Evolutionary conservation across 2,888 invertebrate genomes (phyloP), one percentile per base, ranked within the genome.

Genomic region (Gari tellinella): DNA sequence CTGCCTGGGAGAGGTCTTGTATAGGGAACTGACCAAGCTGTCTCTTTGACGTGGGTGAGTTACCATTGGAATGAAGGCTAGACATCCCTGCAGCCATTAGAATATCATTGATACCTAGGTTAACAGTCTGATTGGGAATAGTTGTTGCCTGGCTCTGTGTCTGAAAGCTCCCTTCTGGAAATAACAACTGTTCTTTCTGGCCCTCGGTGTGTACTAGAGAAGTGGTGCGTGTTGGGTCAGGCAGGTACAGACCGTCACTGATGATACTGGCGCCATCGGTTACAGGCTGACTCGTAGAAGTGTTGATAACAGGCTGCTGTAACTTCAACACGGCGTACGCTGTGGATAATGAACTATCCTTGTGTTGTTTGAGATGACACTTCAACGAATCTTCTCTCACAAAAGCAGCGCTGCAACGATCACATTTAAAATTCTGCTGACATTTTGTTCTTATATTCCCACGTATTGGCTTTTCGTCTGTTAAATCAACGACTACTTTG

Each of bases 331-430:
- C 88, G 7, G 86, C 85, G 79, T 86, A 72, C 0, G 87, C 87
- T 7, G 87, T 85, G 19, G 82, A 75, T 49, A 81, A 64, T 25
- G 70, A 72, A 14, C 56, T 70, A 23, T 88, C 85, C 40, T 68
- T 67, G 78, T 93, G 93, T 51, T 92, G 91, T 31, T 90, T 86
- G 58, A 91, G 64, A 80, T 93, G 93, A 77, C 92, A 91, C n/a
- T 90, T 83, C 51, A 92, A 84, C 0, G 92, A 92, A 65, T 92
- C 92, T 77, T 92, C 91, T 31, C 92, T 81, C 0, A 92, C 92
- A 85, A 93, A 93, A 0, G 91, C 82, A 14, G 89, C 89, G 7
- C 84, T 80, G 76, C 93, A 93, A 5, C 82, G 64, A 1, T 83
- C 77, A 80, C 93, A 93, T 41, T 85, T 75, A 72, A 88, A 90